A percentile compares a stretch with the other conserved stretches of the same genome.
phyloP scores from a whole-genome alignment of 2,113 vertebrate species.

The Copsychus sechellarum region DNA sequence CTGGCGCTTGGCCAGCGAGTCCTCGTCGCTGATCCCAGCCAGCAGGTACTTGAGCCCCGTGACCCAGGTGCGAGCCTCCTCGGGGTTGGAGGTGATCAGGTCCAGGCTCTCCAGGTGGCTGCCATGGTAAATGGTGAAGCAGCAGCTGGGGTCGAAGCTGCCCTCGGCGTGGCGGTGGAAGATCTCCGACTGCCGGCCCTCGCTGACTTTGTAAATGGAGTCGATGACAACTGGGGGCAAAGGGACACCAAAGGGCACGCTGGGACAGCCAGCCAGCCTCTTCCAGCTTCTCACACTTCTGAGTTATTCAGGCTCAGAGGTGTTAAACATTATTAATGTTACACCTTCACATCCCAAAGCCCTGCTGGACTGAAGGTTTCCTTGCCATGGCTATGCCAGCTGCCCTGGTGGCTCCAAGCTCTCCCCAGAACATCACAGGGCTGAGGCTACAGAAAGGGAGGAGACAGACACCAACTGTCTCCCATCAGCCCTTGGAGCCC shows the following conservation, averaged over 20 bases:
- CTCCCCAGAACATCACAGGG: not conserved
- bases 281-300: not conserved
- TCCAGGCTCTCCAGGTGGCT: slow-evolving; percentile 96
- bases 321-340: not conserved
- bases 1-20: slow-evolving; percentile 91
- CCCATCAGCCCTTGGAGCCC: not conserved
- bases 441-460: not conserved
- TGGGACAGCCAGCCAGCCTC: not conserved
- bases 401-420: fast-evolving
- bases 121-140: slow-evolving; percentile 96
- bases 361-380: not conserved
- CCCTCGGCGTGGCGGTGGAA: slow-evolving; percentile 92
- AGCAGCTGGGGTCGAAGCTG: slow-evolving; percentile 89
- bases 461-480: not conserved
- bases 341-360: not conserved
- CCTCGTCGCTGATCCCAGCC: slow-evolving; percentile 97
- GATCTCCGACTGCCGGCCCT: slow-evolving; percentile 91
- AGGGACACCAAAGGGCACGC: not conserved
- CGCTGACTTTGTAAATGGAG: slow-evolving; percentile 96
- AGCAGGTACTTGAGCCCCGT: slow-evolving; percentile 94
- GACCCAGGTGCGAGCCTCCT: slow-evolving; percentile 96
- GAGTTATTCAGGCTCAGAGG: not conserved
- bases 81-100: slow-evolving; percentile 90
- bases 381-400: not conserved
- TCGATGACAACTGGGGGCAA: slow-evolving; percentile 89